phyloP scores from a whole-genome alignment of 1,140 invertebrate species.

The Trissolcus basalis region DNA sequence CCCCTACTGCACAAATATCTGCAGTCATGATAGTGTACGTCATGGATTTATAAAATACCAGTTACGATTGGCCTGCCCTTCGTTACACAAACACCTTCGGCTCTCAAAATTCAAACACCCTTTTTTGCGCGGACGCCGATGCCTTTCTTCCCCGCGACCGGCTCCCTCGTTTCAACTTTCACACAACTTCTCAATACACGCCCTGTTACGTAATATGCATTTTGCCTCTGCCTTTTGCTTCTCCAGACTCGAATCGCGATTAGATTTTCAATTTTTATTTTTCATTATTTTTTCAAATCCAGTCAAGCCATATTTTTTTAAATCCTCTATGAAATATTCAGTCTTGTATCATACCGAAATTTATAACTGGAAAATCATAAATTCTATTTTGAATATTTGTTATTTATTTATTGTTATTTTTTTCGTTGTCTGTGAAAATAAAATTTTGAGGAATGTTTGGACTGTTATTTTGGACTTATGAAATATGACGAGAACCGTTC shows the following conservation, averaged over 20 bases:
- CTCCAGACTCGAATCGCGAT: background rate
- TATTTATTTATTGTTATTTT: no score
- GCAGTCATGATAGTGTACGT: conserved; percentile 62
- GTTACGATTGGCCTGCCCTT: conserved; percentile 49
- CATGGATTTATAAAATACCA: conserved; percentile 59
- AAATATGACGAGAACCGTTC: no score
- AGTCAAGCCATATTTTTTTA: no score
- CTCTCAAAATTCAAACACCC: conserved; percentile 22
- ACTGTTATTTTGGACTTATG: no score
- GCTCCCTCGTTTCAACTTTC: conserved; percentile 22
- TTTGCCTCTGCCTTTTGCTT: conserved; percentile 15
- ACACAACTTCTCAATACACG: conserved; percentile 43
- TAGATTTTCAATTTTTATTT: no score
- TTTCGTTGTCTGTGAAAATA: no score
- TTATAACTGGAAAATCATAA: no score
- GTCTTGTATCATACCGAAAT: no score
- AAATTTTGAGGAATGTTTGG: no score
- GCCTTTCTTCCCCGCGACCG: background rate
- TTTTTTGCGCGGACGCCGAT: conserved; percentile 3
- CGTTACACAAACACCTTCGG: conserved; percentile 36
- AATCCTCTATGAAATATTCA: no score
- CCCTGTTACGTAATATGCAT: conserved; percentile 51
- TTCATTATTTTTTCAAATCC: no score
- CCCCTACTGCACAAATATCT: conserved; percentile 63
- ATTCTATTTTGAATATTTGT: no score